Conservation (phyloP, 2,113 vertebrate species). For the Oryzias curvinotus region DNA sequence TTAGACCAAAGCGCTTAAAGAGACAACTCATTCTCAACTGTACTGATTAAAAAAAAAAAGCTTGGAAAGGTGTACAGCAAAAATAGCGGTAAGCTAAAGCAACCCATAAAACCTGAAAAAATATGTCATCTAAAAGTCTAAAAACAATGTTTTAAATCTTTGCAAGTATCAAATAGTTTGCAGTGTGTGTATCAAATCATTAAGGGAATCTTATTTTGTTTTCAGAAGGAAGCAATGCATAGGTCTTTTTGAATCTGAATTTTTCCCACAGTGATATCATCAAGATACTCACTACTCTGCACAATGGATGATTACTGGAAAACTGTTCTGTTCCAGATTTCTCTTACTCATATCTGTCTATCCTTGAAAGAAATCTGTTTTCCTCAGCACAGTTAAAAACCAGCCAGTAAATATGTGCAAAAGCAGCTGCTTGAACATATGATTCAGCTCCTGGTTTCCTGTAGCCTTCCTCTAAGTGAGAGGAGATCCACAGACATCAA, state of each 20-base stretch:
- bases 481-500: not conserved
- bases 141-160: too few relatives aligned
- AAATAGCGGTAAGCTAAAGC: too few relatives aligned
- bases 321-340: slow-evolving; percentile 10
- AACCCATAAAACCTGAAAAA: too few relatives aligned
- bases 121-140: too few relatives aligned
- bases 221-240: slow-evolving; percentile 4
- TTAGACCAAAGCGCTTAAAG: too few relatives aligned
- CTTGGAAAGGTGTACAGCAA: too few relatives aligned
- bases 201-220: slow-evolving; percentile 10
- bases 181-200: not conserved
- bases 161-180: too few relatives aligned
- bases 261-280: slow-evolving; percentile 23
- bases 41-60: too few relatives aligned
- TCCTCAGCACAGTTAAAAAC: slow-evolving; percentile 2
- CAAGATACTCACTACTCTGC: slow-evolving; percentile 11
- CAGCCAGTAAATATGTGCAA: not conserved
- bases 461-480: not conserved
- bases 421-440: slow-evolving; percentile 5
- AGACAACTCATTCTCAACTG: too few relatives aligned
- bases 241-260: slow-evolving; percentile 8
- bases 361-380: slow-evolving; percentile 7
- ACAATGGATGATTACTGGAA: slow-evolving; percentile 17
- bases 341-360: slow-evolving; percentile 6
- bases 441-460: not conserved